Base-by-base conservation (phyloP, 2,888 invertebrate species). In the Timandra comae region DNA sequence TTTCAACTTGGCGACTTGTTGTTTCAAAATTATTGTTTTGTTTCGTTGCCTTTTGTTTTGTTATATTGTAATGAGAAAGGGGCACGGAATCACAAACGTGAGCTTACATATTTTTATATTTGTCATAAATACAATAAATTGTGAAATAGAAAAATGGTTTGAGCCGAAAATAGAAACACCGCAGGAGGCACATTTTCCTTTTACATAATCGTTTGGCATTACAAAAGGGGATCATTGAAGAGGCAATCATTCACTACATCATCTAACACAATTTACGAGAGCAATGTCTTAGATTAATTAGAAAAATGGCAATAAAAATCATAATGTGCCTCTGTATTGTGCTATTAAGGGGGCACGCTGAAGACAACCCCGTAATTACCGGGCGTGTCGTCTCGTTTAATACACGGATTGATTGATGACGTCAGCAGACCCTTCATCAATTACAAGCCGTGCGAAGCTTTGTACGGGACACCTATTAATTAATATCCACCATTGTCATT, bases 391-490 rank as follows among this genome's bases (percentile, higher is more conserved):
- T 56, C 60, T 47, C 49, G 50, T 56, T 61, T 47, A 50, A 52
- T 52, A 59, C 57, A 67, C 53, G 57, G 59, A 49, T 58, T 64
- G 65, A 66, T 62, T 59, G 56, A 68, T 66, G 62, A 52, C 40
- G 43, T 43, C 37, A 24, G 44, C 24, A 42, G 39, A 35, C 43
- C 51, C 48, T 52, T 61, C 54, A 69, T 69, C 60, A 60, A 64
- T 69, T 58, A 64, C 57, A 63, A 63, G 4, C 63, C 55, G 16
- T 57, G 46, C 41, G 52, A 33, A 32, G 41, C 49, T 49, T 35
- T 35, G 36, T 32, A 38, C 41, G 33, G 30, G n/a, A 20, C 28
- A 29, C 22, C 29, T 25, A 29, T 21, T 30, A 2, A 25, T 11
- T 10, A 8, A 22, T 22, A 7, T 3, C 7, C 9, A 8, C 9